Evolutionary conservation across 2,113 vertebrate genomes (phyloP).

Genomic region (Gymnobelideus leadbeateri): DNA sequence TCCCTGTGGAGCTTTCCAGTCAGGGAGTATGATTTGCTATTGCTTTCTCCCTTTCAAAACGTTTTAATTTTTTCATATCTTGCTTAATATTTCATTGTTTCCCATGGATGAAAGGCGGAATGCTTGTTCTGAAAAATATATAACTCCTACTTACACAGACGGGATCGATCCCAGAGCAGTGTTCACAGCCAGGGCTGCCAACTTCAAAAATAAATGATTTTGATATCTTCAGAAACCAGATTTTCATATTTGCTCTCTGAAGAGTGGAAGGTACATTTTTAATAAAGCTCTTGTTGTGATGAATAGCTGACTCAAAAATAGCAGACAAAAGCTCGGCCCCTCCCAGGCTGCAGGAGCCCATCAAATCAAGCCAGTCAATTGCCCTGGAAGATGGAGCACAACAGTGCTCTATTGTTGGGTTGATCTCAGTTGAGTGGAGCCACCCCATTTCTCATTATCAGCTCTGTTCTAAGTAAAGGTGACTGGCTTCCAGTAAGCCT

Average conservation of each 20-base stretch:
- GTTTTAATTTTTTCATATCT: constrained; percentile 65
- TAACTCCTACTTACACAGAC: constrained; percentile 42
- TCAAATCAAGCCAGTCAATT: constrained; percentile 68
- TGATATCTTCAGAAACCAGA: constrained; percentile 78
- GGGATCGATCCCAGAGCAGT: constrained; percentile 43
- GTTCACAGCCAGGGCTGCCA: constrained; percentile 66
- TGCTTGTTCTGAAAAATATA: constrained; percentile 62
- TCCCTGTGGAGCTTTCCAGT: constrained; percentile 1
- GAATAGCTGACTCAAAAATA: constrained; percentile 73
- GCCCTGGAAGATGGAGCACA: constrained; percentile 60
- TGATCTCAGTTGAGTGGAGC: constrained; percentile 63
- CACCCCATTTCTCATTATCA: constrained; percentile 52
- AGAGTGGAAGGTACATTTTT: constrained; percentile 76
- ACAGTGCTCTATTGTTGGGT: constrained; percentile 62
- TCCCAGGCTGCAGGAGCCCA: constrained; percentile 54
- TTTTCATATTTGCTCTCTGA: constrained; percentile 80
- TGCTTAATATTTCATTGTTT: constrained; percentile 81
- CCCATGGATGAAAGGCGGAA: constrained; percentile 70
- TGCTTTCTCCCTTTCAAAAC: constrained; percentile 69
- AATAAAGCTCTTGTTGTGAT: constrained; percentile 78
- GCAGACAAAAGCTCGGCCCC: constrained; percentile 44
- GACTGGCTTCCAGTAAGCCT: constrained; percentile 53
- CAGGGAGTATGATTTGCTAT: constrained; percentile 40
- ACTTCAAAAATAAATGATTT: constrained; percentile 75
- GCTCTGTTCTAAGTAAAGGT: constrained; percentile 53